Conservation (phyloP, 1,140 invertebrate genomes). For the Diorhabda carinulata region DNA sequence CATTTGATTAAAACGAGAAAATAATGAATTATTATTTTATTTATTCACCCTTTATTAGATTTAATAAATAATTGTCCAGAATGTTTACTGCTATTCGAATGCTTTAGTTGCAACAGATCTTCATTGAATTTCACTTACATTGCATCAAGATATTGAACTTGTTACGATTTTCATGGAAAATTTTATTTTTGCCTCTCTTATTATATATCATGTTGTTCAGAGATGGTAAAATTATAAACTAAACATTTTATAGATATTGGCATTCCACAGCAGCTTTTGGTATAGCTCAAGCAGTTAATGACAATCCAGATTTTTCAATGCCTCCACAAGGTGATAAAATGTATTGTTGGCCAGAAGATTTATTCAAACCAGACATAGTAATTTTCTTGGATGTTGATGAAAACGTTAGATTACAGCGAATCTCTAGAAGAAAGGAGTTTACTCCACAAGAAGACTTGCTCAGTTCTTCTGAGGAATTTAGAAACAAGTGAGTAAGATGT, state of each 20-base stretch:
- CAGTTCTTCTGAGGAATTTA: slow-evolving; percentile 28
- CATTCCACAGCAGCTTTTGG: slow-evolving; percentile 48
- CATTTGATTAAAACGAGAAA: too few relatives aligned
- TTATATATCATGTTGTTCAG: too few relatives aligned
- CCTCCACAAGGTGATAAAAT: slow-evolving; percentile 35
- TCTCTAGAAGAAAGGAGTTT: slow-evolving; percentile 36
- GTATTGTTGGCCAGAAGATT: slow-evolving; percentile 46
- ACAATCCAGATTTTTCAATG: slow-evolving; percentile 27
- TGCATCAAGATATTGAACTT: too few relatives aligned
- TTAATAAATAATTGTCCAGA: background rate
- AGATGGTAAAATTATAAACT: too few relatives aligned
- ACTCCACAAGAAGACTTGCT: slow-evolving; percentile 44
- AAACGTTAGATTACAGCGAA: slow-evolving; percentile 27
- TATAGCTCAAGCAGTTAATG: slow-evolving; percentile 39
- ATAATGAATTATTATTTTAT: too few relatives aligned
- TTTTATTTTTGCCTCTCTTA: too few relatives aligned
- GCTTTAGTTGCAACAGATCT: background rate
- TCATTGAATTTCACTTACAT: background rate
- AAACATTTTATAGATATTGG: slow-evolving; percentile 40
- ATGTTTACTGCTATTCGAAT: background rate
- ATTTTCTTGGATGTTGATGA: slow-evolving; percentile 35
- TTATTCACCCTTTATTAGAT: too few relatives aligned
- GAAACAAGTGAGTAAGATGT: slow-evolving; percentile 16
- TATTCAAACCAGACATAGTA: slow-evolving; percentile 42
- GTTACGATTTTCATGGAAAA: too few relatives aligned